phyloP scores from a whole-genome alignment of 1,140 invertebrate genomes.

The Lithobius niger region DNA sequence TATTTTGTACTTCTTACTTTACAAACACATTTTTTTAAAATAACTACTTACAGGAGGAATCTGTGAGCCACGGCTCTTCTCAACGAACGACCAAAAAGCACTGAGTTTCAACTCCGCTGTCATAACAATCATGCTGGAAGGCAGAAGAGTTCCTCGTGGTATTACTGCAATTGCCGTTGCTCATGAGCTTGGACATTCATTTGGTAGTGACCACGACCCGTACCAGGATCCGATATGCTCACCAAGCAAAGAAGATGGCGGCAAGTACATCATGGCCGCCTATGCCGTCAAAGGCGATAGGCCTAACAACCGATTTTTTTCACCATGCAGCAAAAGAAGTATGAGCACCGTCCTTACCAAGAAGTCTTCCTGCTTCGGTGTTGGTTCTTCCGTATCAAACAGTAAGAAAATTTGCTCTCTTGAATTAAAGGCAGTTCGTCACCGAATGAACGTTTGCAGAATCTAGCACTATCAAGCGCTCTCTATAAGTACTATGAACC shows the following conservation, averaged over 20 bases:
- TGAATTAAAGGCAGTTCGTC: no score
- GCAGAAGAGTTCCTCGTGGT: neutral
- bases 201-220: constrained; percentile 11
- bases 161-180: constrained; percentile 6
- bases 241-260: neutral
- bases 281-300: neutral
- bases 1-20: neutral
- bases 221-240: constrained; percentile 3
- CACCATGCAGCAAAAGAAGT: constrained; percentile 2
- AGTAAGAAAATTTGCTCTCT: no score
- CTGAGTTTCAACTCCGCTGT: constrained; percentile 2
- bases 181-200: constrained; percentile 10
- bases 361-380: constrained; percentile 5
- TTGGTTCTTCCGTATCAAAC: no score
- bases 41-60: neutral
- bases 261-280: constrained; percentile 8
- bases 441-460: no score
- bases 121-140: neutral
- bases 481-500: no score
- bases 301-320: constrained; percentile 10
- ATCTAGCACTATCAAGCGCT: no score
- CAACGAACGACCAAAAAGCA: neutral
- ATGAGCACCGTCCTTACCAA: constrained; percentile 1
- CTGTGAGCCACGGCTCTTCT: neutral
- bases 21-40: neutral